These are phyloP conservation scores for Smutsia temminckii DNA, from an alignment of 2,797 vertebrate species.

Conservation along the genomic window DNA sequence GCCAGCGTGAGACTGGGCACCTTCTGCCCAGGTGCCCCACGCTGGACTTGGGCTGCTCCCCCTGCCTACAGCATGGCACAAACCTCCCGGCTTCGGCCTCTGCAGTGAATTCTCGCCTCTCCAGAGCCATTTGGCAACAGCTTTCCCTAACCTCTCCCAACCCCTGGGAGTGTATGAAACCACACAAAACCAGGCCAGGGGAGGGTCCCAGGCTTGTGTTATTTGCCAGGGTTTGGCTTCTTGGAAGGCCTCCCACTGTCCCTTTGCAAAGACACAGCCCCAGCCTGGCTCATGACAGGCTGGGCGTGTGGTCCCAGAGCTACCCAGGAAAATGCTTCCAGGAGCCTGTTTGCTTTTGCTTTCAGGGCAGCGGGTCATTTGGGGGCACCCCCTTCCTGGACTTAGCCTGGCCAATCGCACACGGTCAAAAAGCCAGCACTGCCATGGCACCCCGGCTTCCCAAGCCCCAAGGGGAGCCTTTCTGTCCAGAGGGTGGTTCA, in stretches of 20 bases:
- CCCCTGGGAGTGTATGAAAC: not conserved
- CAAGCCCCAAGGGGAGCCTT: not conserved
- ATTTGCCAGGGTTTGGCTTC: not conserved
- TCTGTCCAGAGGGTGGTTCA: not conserved
- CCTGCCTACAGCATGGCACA: not conserved
- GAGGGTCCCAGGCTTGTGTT: not conserved
- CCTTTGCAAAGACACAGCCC: not conserved
- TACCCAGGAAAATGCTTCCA: not conserved
- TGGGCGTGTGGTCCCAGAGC: not conserved
- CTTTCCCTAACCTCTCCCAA: not conserved
- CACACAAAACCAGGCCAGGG: conserved; percentile 21
- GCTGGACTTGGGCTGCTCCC: not conserved
- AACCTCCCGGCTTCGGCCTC: not conserved
- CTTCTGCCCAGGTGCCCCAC: not conserved
- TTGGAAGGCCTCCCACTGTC: too few species aligned
- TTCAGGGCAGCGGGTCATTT: not conserved
- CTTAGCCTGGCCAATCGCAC: not conserved
- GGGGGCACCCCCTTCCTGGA: not conserved
- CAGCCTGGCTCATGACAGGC: not conserved
- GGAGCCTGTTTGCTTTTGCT: not conserved
- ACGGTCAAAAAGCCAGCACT: not conserved
- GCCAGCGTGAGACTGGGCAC: rapidly evolving
- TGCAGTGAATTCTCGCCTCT: not conserved
- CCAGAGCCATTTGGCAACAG: not conserved
- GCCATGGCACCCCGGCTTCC: not conserved